Base-by-base conservation (phyloP, 2,888 invertebrate genomes). In the Neocrepidodera transversa region DNA sequence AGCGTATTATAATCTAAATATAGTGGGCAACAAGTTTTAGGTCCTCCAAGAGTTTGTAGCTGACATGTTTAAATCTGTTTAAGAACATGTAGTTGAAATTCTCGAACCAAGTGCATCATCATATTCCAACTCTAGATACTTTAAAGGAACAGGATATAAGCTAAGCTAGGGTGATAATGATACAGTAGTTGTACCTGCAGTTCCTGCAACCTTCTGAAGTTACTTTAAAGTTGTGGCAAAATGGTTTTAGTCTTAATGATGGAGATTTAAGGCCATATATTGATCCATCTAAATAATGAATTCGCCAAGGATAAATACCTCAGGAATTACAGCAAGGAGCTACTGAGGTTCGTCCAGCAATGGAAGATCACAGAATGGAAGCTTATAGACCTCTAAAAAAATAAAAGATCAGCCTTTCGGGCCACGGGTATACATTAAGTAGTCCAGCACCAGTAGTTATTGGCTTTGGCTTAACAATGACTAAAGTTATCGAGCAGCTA, bases 21-120 rank as follows among this genome's bases (percentile, higher is more conserved):
- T 60, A 94, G 94, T 62, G 97, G 97, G 0, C 97, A 97, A 76
- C 96, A 97, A 80, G n/a, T n/a, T n/a, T 76, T 97, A 51, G 97
- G 96, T 0, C 96, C 93, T 10, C 85, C 91, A 1, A 90, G 90
- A 71, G 90, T 90, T 67, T 83, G 86, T 58, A 92, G 95, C 71
- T 86, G n/a, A n/a, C n/a, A n/a, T 96, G 86, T 97, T 97, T 78
- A 92, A 93, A 76, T 91, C 94, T 69, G 96, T 95, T 11, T 89
- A 90, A 81, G 92, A 91, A 36, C 72, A 85, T 76, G 88, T 87
- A 40, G 87, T 87, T 17, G 86, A 87, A 77, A 82, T 84, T 30
- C 82, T 87, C 18, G 85, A 85, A 55, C 73, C 81, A 13, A 70
- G 74, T 17, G 64, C 75, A 2, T 68, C 74, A 10, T 23, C 23